Conservation (phyloP, 2,888 invertebrate genomes). For the Stegana nigrithorax region DNA sequence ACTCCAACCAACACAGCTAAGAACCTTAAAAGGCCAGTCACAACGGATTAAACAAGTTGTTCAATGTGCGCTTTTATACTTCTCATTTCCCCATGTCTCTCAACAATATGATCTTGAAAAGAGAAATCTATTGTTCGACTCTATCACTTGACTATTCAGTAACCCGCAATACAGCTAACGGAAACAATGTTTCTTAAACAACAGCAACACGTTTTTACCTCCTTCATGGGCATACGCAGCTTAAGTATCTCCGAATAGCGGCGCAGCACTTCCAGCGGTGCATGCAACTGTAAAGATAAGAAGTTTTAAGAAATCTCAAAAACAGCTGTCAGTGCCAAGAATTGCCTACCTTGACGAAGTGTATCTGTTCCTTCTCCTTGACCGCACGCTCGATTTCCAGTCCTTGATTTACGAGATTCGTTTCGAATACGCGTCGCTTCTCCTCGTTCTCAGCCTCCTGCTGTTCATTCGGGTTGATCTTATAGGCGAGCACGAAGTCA, state of each 20-base stretch:
- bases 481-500: conserved; percentile 85
- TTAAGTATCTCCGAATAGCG: conserved; percentile 93
- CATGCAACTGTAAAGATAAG: conserved; percentile 82
- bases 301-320: neutral
- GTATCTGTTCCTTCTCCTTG: conserved; percentile 76
- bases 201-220: conserved; percentile 76
- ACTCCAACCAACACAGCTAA: no score
- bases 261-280: conserved; percentile 83
- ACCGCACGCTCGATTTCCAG: conserved; percentile 78
- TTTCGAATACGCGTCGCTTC: conserved; percentile 76
- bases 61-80: no score
- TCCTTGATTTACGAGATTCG: conserved; percentile 79
- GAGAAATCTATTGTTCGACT: no score
- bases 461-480: conserved; percentile 72
- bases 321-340: neutral
- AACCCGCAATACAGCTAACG: no score
- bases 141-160: no score
- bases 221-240: conserved; percentile 93
- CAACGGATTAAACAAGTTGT: no score
- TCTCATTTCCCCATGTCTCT: no score
- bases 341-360: conserved; percentile 78
- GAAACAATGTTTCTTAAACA: conserved; percentile 61
- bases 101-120: no score
- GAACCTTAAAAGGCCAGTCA: no score
- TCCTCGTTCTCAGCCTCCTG: conserved; percentile 65